Evolutionary conservation across 2,888 invertebrate genomes (phyloP), one percentile per base, ranked within the genome.

Genomic region (Scrobipalpa costella): DNA sequence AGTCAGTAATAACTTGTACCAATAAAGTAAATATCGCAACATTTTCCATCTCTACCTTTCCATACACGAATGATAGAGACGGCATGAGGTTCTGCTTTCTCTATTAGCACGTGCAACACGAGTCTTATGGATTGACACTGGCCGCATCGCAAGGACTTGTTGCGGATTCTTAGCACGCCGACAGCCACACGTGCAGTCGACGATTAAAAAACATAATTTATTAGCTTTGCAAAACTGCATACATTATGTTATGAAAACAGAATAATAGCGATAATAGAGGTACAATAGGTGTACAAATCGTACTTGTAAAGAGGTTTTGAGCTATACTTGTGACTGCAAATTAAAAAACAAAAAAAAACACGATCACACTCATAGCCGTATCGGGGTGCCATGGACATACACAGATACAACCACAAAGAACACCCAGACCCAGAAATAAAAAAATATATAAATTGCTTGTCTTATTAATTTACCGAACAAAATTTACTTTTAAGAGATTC

Each of bases 81-180:
- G 17, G 1, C 15, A 0, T 8, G 19, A 19, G 49, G 19, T 19
- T 49, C 7, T 8, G 15, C 8, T 49, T 49, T n/a, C n/a, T 17
- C 49, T 49, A 19, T 0, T 3, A 49, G 15, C 49, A 49, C 49
- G 40, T 40, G 40, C n/a, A n/a, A n/a, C n/a, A 13, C 13, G 38
- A 9, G 38, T 38, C 9, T 7, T 38, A 13, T 40, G 40, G 13
- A 40, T 40, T 40, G 40, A 40, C 64, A 79, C 78, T 80, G 76
- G 76, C 73, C 74, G 70, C 80, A 80, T 77, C 73, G 78, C 82
- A 77, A 83, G 75, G 76, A 70, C 78, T 77, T 69, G 67, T 80
- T 78, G 73, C 68, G 74, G 72, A 83, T 83, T 80, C 83, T 63
- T 61, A 61, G 67, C 81, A 81, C 76, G 76, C 47, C 49, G 13